phyloP scores from a whole-genome alignment of 2,113 vertebrate species.

The Entomyzon cyanotis region DNA sequence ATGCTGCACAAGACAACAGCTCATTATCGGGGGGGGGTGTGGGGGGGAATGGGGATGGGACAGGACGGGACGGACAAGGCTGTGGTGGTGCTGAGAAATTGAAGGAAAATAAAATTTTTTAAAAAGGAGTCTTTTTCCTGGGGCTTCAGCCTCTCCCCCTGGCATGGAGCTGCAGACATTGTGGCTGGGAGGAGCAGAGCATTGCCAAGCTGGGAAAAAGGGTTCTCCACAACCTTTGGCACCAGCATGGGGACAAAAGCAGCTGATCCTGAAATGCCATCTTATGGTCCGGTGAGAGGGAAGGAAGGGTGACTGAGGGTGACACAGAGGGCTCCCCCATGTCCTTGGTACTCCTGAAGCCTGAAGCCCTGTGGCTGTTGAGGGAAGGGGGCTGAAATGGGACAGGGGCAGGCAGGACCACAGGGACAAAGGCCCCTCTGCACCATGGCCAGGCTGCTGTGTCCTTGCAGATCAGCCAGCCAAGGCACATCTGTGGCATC shows the following conservation, averaged over 20 bases:
- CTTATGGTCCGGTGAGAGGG: neutral
- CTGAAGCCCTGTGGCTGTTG: neutral
- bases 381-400: neutral
- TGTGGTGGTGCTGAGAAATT: neutral
- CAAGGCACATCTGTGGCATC: constrained; percentile 33
- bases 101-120: constrained; percentile 3
- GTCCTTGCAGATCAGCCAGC: neutral
- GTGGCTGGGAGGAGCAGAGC: neutral
- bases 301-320: neutral
- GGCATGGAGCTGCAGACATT: neutral
- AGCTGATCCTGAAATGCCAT: constrained; percentile 6
- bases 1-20: constrained; percentile 85
- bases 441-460: neutral
- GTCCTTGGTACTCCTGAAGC: neutral
- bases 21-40: constrained; percentile 70
- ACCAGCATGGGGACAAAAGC: neutral
- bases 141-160: neutral
- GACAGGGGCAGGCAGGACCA: accelerated
- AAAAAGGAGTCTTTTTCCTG: neutral
- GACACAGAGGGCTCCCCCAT: neutral
- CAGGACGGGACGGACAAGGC: neutral
- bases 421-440: neutral
- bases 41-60: constrained; percentile 1
- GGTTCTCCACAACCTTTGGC: neutral
- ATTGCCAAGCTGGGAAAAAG: neutral